Conservation (phyloP, 2,888 invertebrate genomes). For the Sceliomorpha sp. region DNA sequence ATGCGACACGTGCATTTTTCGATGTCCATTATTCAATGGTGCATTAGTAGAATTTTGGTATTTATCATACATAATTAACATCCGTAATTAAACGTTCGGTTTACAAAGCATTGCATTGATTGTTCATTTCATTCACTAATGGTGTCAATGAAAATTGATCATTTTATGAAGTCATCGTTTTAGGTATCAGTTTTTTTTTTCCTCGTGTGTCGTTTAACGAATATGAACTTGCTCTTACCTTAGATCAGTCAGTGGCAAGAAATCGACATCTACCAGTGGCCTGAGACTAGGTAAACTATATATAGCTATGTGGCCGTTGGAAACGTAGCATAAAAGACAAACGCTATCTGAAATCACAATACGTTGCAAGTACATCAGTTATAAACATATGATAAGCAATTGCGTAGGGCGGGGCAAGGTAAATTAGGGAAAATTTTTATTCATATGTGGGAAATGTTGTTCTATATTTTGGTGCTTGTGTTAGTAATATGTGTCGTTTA, state of each 20-base stretch:
- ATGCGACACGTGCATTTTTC: slow-evolving; percentile 41
- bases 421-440: no score
- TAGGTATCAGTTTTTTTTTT: slow-evolving; percentile 1
- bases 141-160: slow-evolving; percentile 45
- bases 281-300: slow-evolving; percentile 98
- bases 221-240: slow-evolving; percentile 84
- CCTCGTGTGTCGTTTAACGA: slow-evolving; percentile 21
- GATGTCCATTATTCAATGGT: slow-evolving; percentile 55
- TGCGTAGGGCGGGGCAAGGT: no score
- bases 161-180: slow-evolving; percentile 45
- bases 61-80: slow-evolving; percentile 10
- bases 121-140: slow-evolving; percentile 44
- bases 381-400: no score
- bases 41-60: slow-evolving; percentile 37
- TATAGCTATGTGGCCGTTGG: slow-evolving; percentile 95
- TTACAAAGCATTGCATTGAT: slow-evolving; percentile 48
- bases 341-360: slow-evolving; percentile 89
- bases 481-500: no score
- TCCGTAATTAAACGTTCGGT: slow-evolving; percentile 19
- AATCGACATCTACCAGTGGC: slow-evolving; percentile 95
- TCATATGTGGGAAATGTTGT: no score
- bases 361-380: no score
- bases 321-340: slow-evolving; percentile 95
- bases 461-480: no score
- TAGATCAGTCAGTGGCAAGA: slow-evolving; percentile 95